Conservation (phyloP, 2,113 vertebrate genomes). For the Gopherus evgoodei region DNA sequence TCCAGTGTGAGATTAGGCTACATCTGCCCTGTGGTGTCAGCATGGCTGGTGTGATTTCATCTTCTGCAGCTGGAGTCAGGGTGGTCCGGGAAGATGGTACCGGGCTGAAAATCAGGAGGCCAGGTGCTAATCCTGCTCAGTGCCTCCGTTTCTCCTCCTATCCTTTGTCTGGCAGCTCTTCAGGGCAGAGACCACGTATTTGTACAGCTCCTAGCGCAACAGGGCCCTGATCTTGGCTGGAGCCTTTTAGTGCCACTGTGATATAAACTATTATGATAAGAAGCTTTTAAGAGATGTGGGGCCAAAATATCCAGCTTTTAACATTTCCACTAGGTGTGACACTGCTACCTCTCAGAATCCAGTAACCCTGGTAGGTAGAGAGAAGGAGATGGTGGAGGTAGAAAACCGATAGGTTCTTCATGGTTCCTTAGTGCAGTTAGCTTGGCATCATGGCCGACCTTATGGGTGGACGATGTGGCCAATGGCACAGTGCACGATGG, state of each 20-base stretch:
- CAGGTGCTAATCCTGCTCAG: not conserved
- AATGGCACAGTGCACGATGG: too few species aligned
- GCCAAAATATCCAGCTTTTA: not conserved
- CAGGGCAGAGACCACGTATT: not conserved
- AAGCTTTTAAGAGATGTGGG: not conserved
- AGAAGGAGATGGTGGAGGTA: not conserved
- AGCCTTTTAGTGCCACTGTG: not conserved
- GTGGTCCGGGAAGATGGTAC: not conserved
- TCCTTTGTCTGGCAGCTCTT: not conserved
- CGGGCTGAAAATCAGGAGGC: not conserved
- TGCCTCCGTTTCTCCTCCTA: not conserved
- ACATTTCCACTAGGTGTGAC: rapidly evolving
- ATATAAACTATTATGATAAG: not conserved
- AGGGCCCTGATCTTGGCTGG: not conserved
- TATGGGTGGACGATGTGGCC: too few species aligned
- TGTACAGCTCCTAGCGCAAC: rapidly evolving
- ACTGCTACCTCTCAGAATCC: too few species aligned
- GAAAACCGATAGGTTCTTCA: not conserved
- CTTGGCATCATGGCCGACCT: not conserved
- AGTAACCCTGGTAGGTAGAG: rapidly evolving
- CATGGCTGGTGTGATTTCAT: not conserved
- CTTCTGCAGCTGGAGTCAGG: not conserved
- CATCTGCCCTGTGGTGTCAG: not conserved
- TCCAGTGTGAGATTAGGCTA: not conserved
- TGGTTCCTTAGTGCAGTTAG: rapidly evolving